Base-by-base conservation (phyloP, 2,888 invertebrate species). In the Caenorhabditis japonica region DNA sequence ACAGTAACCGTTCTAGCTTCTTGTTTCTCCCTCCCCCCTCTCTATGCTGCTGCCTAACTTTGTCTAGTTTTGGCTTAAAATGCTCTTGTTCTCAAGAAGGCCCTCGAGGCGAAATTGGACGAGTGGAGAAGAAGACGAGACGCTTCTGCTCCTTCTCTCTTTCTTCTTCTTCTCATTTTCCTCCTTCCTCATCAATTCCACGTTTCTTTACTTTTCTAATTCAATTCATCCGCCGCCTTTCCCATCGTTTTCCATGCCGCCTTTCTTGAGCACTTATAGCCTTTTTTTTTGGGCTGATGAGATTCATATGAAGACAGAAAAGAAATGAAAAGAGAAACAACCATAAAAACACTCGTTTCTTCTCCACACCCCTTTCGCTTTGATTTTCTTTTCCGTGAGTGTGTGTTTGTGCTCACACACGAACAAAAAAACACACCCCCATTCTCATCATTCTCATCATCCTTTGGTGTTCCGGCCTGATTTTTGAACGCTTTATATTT, bases 141-240 rank as follows among this genome's bases (percentile, higher is more conserved):
- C 7, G 27, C 15, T 4, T 25, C 27, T 27, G 47, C 30, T 33
- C 36, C 49, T 30, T 49, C 49, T 49, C 49, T 13, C 27, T 46
- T 34, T 53, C 53, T 27, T 52, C 52, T 60, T 23, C 27, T 46
- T 62, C 61, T n/a, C n/a, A n/a, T 62, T 53, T 52, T 61, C 52
- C 36, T 30, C 52, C 51, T 55, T 64, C 64, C 58, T 52, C 58
- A 58, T 58, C 64, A 55, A 55, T 64, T n/a, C n/a, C n/a, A 41
- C 56, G 47, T 68, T 56, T 58, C 52, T 68, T 58, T 58, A 58
- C 52, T 68, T 59, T 68, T 68, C 68, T 68, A 70, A 70, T 70
- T 70, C 55, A 61, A 70, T 70, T 70, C 61, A 44, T 56, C 53
- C 55, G 43, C 46, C 51, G 30, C 30, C 30, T 7, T 30, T 30